Evolutionary conservation across 2,797 vertebrate genomes (phyloP).

Genomic region (Falco columbarius): DNA sequence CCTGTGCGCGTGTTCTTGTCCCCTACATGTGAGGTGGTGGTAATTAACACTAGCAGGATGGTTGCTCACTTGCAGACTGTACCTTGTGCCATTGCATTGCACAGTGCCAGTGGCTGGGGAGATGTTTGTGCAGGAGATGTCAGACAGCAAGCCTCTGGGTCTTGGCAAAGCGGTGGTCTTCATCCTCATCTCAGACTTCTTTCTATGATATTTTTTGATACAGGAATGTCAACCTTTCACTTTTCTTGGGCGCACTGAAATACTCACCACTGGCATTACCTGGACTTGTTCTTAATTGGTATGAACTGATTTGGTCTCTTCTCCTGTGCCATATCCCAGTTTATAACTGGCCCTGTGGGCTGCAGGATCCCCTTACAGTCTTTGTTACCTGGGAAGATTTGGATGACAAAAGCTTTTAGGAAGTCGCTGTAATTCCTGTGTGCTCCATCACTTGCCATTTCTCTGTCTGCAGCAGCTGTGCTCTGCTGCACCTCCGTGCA

Average conservation of each 20-base stretch:
- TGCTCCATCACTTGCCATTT: neutral
- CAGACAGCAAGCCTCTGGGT: neutral
- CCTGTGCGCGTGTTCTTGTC: neutral
- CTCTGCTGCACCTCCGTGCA: fast-evolving
- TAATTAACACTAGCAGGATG: neutral
- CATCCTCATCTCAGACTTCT: neutral
- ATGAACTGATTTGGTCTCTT: neutral
- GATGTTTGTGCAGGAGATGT: fast-evolving
- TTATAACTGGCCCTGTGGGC: neutral
- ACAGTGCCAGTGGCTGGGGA: fast-evolving
- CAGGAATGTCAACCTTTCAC: neutral
- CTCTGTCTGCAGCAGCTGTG: neutral
- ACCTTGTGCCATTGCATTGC: neutral
- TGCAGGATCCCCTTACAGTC: neutral
- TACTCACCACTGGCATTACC: neutral
- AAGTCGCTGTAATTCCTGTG: neutral
- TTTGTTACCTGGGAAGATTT: neutral
- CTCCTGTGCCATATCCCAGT: neutral
- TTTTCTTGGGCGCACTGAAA: neutral
- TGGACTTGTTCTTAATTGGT: neutral
- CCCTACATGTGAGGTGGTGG: fast-evolving
- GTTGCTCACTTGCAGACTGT: neutral
- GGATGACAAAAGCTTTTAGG: neutral
- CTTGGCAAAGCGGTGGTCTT: neutral
- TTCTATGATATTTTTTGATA: neutral